phyloP scores from a whole-genome alignment of 2,113 vertebrate species.

The Perccottus glenii region DNA sequence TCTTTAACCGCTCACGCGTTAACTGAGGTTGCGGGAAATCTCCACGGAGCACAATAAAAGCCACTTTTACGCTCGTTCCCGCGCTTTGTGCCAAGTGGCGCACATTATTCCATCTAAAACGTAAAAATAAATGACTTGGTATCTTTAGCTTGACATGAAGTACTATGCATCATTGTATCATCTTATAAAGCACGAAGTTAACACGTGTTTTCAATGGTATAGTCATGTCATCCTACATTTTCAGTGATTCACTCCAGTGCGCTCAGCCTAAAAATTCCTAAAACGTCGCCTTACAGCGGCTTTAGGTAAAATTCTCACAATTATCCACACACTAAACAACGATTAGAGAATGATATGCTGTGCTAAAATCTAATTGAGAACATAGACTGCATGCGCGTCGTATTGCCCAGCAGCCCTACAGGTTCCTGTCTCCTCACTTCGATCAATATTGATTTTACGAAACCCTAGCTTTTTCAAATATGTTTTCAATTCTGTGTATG shows the following conservation, averaged over 20 bases:
- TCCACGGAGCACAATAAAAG: slow-evolving; percentile 7
- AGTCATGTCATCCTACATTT: not conserved
- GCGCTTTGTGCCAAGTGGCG: slow-evolving; percentile 27
- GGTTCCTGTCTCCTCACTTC: slow-evolving; percentile 5
- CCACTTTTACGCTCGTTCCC: slow-evolving; percentile 13
- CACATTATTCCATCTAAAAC: slow-evolving; percentile 1
- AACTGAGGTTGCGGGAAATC: not conserved
- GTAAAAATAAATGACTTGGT: not conserved
- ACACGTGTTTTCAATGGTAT: not conserved
- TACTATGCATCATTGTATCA: not conserved
- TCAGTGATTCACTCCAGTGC: not conserved
- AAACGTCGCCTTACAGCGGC: not conserved
- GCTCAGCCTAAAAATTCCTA: not conserved
- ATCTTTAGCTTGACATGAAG: not conserved
- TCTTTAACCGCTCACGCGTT: not conserved
- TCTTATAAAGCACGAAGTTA: not conserved
- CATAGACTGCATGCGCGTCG: not conserved
- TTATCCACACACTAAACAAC: not conserved
- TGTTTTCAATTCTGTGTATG: not conserved
- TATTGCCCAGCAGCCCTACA: slow-evolving; percentile 4
- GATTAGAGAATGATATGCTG: too few relatives aligned
- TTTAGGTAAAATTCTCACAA: not conserved
- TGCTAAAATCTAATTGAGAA: not conserved
- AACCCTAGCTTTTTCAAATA: not conserved
- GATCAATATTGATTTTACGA: slow-evolving; percentile 1